Base-by-base conservation (phyloP, 2,888 invertebrate species). In the Sinelater perroti region DNA sequence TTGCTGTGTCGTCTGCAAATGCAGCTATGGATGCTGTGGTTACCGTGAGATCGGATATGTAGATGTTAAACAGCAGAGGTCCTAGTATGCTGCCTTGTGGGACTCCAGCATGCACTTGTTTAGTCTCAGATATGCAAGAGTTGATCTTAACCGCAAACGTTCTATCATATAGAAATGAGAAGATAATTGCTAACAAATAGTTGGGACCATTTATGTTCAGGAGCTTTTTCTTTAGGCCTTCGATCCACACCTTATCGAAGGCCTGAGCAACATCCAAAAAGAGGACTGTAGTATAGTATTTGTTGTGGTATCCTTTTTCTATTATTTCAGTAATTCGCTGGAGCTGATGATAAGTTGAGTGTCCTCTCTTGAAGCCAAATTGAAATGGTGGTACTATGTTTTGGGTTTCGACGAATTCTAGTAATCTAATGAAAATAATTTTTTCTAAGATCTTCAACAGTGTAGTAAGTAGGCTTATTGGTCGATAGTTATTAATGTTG, bases 261-360 rank as follows among this genome's bases (percentile, higher is more conserved):
- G 33, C 13, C 13, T 33, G 33, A n/a, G 33, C 13, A n/a, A 36
- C 36, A 10, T 36, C 36, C 2, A 36, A 10, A 36, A 36, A 36
- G 17, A 36, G 8, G 3, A 10, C 36, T 17, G n/a, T 10, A 17
- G 36, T 36, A 8, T 17, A 10, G 6, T 16, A 2, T 10, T 36
- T 36, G 18, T 36, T 36, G 17, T 36, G 18, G 10, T n/a, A 36
- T 2, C 17, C 36, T 3, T 7, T 16, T n/a, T 36, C 36, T 8
- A 36, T 17, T 3, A 17, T 17, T 17, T 17, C 16, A 2, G 17
- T n/a, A n/a, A 16, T 36, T 36, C 36, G 36, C 6, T 7, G 10
- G 3, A 36, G 7, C n/a, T 36, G 36, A 5, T 36, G 36, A 8
- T 8, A 2, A 2, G 18, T 36, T n/a, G 36, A 36, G 5, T 36